Evolutionary conservation across 2,888 invertebrate species (phyloP).

Genomic region (Clusia tigrina): DNA sequence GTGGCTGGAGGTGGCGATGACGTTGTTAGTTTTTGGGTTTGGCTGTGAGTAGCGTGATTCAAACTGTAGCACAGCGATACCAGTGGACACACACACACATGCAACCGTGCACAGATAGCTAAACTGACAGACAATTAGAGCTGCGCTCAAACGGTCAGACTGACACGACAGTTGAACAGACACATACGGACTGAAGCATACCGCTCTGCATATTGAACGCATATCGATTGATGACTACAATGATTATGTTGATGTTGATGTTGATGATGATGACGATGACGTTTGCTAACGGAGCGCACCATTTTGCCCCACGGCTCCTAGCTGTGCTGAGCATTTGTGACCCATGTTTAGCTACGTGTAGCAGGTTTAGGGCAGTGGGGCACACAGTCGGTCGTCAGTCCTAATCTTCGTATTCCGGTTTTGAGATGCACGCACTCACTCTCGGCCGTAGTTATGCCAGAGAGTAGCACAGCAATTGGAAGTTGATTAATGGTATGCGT

Average conservation of each 20-base stretch:
- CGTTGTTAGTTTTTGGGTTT: not conserved
- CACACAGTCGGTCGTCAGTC: too few relatives aligned
- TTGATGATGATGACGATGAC: too few relatives aligned
- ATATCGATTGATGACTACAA: slow-evolving; percentile 12
- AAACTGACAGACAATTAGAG: not conserved
- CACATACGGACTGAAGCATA: not conserved
- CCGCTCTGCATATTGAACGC: slow-evolving; percentile 11
- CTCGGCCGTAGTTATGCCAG: not conserved
- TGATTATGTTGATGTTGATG: too few relatives aligned
- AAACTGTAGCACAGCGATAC: not conserved
- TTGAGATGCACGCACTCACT: too few relatives aligned
- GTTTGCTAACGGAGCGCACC: slow-evolving; percentile 17
- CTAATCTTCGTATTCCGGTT: not conserved
- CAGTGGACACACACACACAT: not conserved
- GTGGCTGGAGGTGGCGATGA: not conserved
- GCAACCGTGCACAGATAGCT: not conserved
- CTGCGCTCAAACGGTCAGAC: not conserved
- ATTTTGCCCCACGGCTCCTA: not conserved
- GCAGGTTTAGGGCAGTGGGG: not conserved
- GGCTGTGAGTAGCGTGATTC: not conserved
- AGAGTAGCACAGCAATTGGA: not conserved
- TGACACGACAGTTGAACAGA: not conserved
- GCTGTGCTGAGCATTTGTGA: too few relatives aligned
- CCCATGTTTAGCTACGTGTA: not conserved
- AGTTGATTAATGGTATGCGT: slow-evolving; percentile 18